These are phyloP conservation scores for Calephelis perditalis DNA, from an alignment of 2,888 invertebrate species.

Conservation along the genomic window DNA sequence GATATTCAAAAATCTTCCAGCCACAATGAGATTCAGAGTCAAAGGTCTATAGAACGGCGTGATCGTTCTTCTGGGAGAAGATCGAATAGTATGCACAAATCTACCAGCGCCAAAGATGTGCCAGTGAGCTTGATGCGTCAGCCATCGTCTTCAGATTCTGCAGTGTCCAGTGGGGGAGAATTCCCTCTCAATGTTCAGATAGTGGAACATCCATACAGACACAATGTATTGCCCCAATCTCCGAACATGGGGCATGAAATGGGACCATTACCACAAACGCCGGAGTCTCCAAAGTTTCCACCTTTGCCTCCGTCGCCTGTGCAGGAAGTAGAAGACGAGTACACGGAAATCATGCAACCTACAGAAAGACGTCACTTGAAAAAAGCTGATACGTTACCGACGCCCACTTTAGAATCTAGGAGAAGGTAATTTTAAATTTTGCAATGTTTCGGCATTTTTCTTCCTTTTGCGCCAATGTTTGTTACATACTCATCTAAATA, in stretches of 20 bases:
- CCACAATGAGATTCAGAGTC: conserved; percentile 79
- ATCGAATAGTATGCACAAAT: conserved; percentile 84
- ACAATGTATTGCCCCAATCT: conserved; percentile 63
- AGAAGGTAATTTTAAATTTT: conserved; percentile 50
- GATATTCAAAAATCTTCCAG: conserved; percentile 81
- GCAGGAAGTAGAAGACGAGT: conserved; percentile 87
- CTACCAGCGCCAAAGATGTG: conserved; percentile 86
- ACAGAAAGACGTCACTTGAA: conserved; percentile 66
- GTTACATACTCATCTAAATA: too few relatives aligned
- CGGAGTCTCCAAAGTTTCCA: conserved; percentile 80
- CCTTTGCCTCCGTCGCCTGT: conserved; percentile 91
- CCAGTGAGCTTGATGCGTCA: conserved; percentile 75
- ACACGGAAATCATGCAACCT: conserved; percentile 81
- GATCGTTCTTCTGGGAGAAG: conserved; percentile 69
- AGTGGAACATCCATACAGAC: conserved; percentile 76
- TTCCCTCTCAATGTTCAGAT: conserved; percentile 82
- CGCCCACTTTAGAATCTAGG: conserved; percentile 65
- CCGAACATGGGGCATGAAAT: conserved; percentile 60
- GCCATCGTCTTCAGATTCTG: conserved; percentile 72
- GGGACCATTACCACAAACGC: conserved; percentile 69
- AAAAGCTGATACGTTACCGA: conserved; percentile 77
- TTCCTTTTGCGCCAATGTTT: too few relatives aligned
- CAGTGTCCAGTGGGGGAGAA: conserved; percentile 75
- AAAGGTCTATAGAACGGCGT: conserved; percentile 69
- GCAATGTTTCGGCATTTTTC: too few relatives aligned